Base-by-base conservation (phyloP, 2,888 invertebrate species). In the Griposia aprilina region DNA sequence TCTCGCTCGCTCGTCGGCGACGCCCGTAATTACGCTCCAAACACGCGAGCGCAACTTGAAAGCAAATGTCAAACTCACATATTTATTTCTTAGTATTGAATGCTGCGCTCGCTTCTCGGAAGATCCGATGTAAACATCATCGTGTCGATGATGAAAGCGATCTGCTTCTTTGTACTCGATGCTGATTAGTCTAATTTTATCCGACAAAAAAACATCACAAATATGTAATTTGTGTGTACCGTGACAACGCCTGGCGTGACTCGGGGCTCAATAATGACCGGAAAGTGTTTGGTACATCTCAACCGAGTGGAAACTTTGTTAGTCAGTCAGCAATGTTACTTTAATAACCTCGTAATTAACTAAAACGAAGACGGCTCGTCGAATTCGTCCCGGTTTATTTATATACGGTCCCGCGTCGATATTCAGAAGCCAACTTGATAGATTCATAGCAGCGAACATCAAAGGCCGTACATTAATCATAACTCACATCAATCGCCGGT, bases 71-170 rank as follows among this genome's bases (percentile, higher is more conserved):
- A 97, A 97, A 96, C 96, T 96, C 95, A 96, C 96, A 96, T 96
- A 97, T 97, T 96, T 97, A 97, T 96, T 97, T 97, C 97, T 96
- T 95, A 96, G 97, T 97, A 97, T 97, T 96, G 97, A 96, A 97
- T 95, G 94, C 92, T 93, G 95, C 93, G 93, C 93, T 91, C 93
- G 94, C 90, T 96, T 97, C 96, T 95, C 92, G 92, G 96, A 96
- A 97, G 93, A 94, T 93, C 91, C 94, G 93, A 91, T 93, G 95
- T 96, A 97, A 96, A 97, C 96, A 97, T 94, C 94, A 95, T 93
- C 95, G 91, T 96, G 96, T 97, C 97, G 96, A 96, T 97, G 97
- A 97, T 97, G 96, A 97, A 97, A 97, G 97, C 96, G 95, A 96
- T 95, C 95, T 95, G 94, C 92, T 93, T 94, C 97, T 97, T 96